A percentile compares a stretch with the other conserved stretches of the same genome.
These are phyloP conservation scores for Euleptes europaea DNA, from an alignment of 2,113 vertebrate species.

Conservation along the genomic window DNA sequence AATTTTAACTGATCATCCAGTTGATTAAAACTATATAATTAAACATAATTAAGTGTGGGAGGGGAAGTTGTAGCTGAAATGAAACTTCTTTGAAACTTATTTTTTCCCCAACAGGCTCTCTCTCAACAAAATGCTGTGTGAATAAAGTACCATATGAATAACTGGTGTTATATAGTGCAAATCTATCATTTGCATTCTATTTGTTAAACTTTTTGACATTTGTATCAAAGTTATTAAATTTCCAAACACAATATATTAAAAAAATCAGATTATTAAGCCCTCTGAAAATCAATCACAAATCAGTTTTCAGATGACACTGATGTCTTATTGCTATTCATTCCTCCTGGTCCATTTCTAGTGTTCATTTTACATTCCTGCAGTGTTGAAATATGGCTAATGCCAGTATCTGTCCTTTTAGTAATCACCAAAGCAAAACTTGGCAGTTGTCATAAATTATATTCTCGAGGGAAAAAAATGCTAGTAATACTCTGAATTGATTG, in stretches of 20 bases:
- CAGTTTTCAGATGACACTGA: slow-evolving; percentile 76
- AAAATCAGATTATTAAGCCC: slow-evolving; percentile 66
- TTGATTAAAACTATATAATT: too few relatives aligned
- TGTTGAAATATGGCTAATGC: slow-evolving; percentile 73
- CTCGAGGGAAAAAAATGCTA: slow-evolving; percentile 76
- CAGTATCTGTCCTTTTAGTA: slow-evolving; percentile 75
- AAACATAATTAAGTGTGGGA: too few relatives aligned
- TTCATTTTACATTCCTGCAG: slow-evolving; percentile 74
- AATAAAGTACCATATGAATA: background rate
- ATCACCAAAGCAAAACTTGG: slow-evolving; percentile 76
- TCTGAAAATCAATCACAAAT: slow-evolving; percentile 76
- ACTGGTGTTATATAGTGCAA: slow-evolving; percentile 28
- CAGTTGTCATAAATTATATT: slow-evolving; percentile 75
- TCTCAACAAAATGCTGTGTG: background rate
- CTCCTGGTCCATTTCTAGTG: slow-evolving; percentile 69
- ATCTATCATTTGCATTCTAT: slow-evolving; percentile 33
- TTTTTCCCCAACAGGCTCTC: slow-evolving; percentile 14
- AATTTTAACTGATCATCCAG: too few relatives aligned
- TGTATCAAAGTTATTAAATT: slow-evolving; percentile 65
- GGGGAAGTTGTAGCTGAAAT: background rate
- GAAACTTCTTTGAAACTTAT: slow-evolving; percentile 14
- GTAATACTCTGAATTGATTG: slow-evolving; percentile 74
- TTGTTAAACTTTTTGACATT: slow-evolving; percentile 61
- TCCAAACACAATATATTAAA: slow-evolving; percentile 67
- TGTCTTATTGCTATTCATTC: slow-evolving; percentile 77